Conservation (phyloP, 2,113 vertebrate species). For the Esox niger region DNA sequence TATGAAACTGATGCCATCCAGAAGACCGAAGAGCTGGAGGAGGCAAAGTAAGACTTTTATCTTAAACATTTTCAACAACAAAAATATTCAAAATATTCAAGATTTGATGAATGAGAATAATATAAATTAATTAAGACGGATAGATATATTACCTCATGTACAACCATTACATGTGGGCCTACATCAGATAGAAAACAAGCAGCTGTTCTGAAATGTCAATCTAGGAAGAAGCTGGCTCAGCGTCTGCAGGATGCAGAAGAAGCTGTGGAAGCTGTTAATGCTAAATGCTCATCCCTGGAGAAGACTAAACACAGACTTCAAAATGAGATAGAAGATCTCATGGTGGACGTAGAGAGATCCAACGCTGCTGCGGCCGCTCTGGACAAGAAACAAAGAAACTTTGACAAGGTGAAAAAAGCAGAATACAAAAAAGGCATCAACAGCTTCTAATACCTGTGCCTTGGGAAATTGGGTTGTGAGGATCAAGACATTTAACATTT, state of each 20-base stretch:
- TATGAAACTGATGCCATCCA: constrained; percentile 62
- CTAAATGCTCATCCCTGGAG: constrained; percentile 43
- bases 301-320: constrained; percentile 72
- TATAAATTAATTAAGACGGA: not conserved
- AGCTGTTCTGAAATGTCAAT: not conserved
- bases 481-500: not conserved
- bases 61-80: not conserved
- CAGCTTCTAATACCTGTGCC: too few relatives aligned
- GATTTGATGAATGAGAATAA: not conserved
- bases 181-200: not conserved
- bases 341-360: constrained; percentile 80
- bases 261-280: constrained; percentile 44
- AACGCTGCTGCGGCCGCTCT: constrained; percentile 72
- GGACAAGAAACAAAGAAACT: constrained; percentile 85
- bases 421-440: too few relatives aligned
- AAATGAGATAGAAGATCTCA: constrained; percentile 83
- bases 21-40: constrained; percentile 67
- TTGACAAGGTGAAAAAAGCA: constrained; percentile 70
- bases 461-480: not conserved
- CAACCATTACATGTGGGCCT: not conserved
- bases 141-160: not conserved
- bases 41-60: constrained; percentile 62
- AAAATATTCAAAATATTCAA: not conserved
- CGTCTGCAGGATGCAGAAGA: constrained; percentile 41
- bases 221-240: constrained; percentile 30